Base-by-base conservation (phyloP, 2,113 vertebrate species). In the Panthera leo region DNA sequence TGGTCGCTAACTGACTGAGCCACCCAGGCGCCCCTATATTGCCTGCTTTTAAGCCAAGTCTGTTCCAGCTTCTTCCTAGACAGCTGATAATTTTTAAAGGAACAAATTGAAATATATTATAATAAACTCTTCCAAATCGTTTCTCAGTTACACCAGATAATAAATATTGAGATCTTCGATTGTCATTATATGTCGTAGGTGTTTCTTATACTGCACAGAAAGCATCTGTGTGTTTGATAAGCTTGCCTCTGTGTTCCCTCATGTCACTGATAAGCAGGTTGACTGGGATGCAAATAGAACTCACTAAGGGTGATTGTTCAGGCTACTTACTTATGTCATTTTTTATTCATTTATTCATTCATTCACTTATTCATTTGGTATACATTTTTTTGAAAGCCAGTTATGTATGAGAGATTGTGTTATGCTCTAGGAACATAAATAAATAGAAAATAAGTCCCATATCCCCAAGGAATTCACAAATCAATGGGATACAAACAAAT, bases 401-500 rank as follows among this genome's bases (percentile, higher is more conserved):
- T 68, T 80, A 29, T 29, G 29, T 79, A 71, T 76, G 27, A 80
- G 61, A 89, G 31, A 65, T 34, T 93, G 12, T 45, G 7, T 61
- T 85, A 79, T 23, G 2, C 16, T 1, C 25, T 78, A 34, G 27
- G 18, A 94, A 42, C 8, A 65, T 39, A 90, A 84, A 45, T 14
- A 84, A 92, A 87, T 19, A 79, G 70, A 96, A 85, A 3, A 51
- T 34, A 76, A 31, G 34, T 19, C 5, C n/a, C 29, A 58, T 39
- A 42, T 89, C 51, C 34, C 51, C 5, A 51, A 95, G 48, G 15
- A 71, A 90, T 87, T 97, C n/a, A 88, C 23, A 94, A 86, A 78
- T 82, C 45, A 82, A 51, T 83, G 16, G 11, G 42, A 92, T 45
- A 23, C 9, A 85, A 87, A 23, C 10, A 65, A 84, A 78, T 86